Conservation (phyloP, 2,888 invertebrate species). For the Oscheius sp. region DNA sequence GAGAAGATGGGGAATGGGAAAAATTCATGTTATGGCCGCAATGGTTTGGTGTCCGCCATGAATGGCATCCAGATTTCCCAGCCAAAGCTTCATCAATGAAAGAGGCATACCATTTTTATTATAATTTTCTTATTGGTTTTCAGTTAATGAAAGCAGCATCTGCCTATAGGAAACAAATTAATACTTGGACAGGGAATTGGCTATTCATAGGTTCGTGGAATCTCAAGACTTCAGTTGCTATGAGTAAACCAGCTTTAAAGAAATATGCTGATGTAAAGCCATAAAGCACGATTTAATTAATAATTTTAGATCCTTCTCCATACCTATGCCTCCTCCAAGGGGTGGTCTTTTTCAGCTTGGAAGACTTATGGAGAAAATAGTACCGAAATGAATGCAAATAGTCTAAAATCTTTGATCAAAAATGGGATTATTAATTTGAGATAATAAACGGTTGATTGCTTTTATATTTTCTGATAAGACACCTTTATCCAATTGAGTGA, state of each 20-base stretch:
- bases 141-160: slow-evolving; percentile 1
- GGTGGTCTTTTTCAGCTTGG: slow-evolving; percentile 5
- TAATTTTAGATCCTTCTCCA: background rate
- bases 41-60: background rate
- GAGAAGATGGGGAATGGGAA: slow-evolving; percentile 6
- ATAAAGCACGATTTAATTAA: background rate
- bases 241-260: background rate
- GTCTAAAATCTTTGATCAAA: slow-evolving; percentile 4
- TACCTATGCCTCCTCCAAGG: background rate
- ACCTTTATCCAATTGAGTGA: too few species aligned
- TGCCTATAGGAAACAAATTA: background rate
- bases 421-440: background rate
- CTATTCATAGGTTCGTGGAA: slow-evolving; percentile 9
- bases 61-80: slow-evolving; percentile 16
- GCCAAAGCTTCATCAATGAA: too few species aligned
- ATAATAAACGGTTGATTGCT: too few species aligned
- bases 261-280: background rate
- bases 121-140: background rate
- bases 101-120: too few species aligned
- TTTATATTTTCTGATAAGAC: too few species aligned
- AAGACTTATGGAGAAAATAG: slow-evolving; percentile 10
- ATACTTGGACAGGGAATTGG: slow-evolving; percentile 5
- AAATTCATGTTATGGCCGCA: background rate
- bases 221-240: background rate
- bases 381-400: slow-evolving; percentile 1